These are phyloP conservation scores for Eulemur mongoz DNA, from an alignment of 2,797 vertebrate genomes.

Conservation along the genomic window DNA sequence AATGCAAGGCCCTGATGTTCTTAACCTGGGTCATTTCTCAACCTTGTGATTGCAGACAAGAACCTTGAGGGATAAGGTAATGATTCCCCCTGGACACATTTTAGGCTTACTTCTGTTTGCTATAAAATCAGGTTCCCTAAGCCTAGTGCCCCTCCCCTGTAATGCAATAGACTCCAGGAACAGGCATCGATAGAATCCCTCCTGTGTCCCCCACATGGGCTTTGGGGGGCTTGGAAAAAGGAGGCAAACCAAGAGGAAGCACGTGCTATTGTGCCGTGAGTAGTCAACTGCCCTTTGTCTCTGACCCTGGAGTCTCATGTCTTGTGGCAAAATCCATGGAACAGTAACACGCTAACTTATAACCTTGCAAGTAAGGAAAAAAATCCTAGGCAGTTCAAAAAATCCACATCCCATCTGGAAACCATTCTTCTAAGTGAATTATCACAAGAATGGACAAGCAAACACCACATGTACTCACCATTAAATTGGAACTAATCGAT, in stretches of 20 bases:
- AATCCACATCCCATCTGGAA: no score
- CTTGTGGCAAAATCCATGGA: neutral
- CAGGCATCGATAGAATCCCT: neutral
- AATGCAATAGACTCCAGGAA: neutral
- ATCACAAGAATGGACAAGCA: no score
- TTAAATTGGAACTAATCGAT: no score
- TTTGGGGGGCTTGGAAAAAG: neutral
- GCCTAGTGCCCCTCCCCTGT: neutral
- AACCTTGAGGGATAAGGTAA: neutral
- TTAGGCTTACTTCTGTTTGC: neutral
- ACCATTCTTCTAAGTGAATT: no score
- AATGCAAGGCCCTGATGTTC: neutral
- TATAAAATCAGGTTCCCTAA: neutral
- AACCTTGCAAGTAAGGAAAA: neutral
- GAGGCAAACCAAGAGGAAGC: neutral
- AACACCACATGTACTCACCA: no score
- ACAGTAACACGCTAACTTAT: neutral
- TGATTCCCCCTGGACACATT: neutral
- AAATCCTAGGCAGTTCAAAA: neutral
- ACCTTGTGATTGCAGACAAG: neutral
- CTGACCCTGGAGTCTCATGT: neutral
- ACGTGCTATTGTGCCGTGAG: no score
- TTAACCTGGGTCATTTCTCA: neutral
- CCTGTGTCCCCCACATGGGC: neutral
- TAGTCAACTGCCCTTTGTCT: neutral